Base-by-base conservation (phyloP, 1,140 invertebrate genomes). In the Prorops nasuta region DNA sequence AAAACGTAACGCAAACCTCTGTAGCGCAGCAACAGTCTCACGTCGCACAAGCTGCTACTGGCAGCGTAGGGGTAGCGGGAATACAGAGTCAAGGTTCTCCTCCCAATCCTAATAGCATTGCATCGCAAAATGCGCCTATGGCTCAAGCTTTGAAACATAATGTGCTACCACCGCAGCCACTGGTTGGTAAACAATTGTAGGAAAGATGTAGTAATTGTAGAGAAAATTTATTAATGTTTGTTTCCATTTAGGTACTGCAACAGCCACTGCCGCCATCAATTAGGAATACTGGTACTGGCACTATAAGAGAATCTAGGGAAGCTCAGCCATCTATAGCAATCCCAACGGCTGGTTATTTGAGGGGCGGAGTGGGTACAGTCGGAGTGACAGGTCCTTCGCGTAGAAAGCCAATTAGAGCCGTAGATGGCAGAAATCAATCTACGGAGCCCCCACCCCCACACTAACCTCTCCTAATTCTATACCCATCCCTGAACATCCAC, bases 401-500 rank as follows among this genome's bases (percentile, higher is more conserved):
- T 44, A 72, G 79, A 56, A 80, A 80, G 69, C 77, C 78, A 28
- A 76, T 79, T 41, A 73, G 79, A 44, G 71, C 78, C 36, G 76
- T 79, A 52, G 78, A 79, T 52, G 77, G 77, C 39, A 67, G 77
- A 60, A 79, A 79, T 56, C 79, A 79, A 60, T 75, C 79, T 41
- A 79, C 78, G 46, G 79, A 81, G 47, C 79, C 79, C 32, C 79
- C 79, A 49, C 79, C 79, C 24, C 78, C 79, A 20, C 79, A 79
- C 70, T 80, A 80, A 80, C 75, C 55, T 45, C 44, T 60, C 43
- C 57, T 55, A 55, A 59, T 39, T 50, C 58, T 48, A 18, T 60
- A 58, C 57, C 58, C 50, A 61, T 45, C 59, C 60, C 62, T 58
- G 50, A 58, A 53, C 55, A 53, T 43, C 52, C 51, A 64, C 59